phyloP scores from a whole-genome alignment of 2,797 vertebrate species.

The Bothrops alternatus region DNA sequence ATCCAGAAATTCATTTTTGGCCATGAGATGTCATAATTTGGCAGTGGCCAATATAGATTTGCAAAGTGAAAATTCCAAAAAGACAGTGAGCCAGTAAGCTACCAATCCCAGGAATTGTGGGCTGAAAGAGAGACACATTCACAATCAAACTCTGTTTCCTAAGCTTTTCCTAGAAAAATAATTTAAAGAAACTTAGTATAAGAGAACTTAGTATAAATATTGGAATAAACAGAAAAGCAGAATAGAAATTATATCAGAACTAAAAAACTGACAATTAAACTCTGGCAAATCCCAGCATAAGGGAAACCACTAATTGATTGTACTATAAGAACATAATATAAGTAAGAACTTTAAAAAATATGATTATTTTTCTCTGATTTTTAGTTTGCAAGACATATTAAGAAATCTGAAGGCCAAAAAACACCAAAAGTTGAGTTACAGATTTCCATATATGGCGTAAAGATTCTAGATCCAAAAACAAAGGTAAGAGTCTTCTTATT shows the following conservation, averaged over 20 bases:
- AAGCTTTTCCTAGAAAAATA: neutral
- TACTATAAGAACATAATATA: neutral
- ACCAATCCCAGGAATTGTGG: neutral
- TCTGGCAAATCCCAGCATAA: neutral
- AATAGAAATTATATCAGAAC: neutral
- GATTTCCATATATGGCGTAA: conserved; percentile 98
- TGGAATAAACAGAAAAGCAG: neutral
- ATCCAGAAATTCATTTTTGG: neutral
- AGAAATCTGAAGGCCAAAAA: conserved; percentile 98
- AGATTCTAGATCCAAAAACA: conserved; percentile 94
- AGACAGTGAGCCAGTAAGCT: neutral
- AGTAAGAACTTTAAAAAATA: neutral
- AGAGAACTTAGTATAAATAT: neutral
- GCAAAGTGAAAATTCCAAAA: neutral
- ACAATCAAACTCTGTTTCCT: neutral
- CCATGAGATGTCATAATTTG: neutral
- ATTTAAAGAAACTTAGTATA: neutral
- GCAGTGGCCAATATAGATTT: neutral
- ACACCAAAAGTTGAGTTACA: conserved; percentile 94
- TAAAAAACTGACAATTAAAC: neutral
- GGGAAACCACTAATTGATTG: neutral
- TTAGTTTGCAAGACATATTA: conserved; percentile 97
- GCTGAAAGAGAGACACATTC: neutral
- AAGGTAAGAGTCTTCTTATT: conserved; percentile 77
- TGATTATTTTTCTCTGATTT: conserved; percentile 32